Evolutionary conservation across 2,888 invertebrate genomes (phyloP), one percentile per base, ranked within the genome.

Genomic region (Hyposoter dolosus): DNA sequence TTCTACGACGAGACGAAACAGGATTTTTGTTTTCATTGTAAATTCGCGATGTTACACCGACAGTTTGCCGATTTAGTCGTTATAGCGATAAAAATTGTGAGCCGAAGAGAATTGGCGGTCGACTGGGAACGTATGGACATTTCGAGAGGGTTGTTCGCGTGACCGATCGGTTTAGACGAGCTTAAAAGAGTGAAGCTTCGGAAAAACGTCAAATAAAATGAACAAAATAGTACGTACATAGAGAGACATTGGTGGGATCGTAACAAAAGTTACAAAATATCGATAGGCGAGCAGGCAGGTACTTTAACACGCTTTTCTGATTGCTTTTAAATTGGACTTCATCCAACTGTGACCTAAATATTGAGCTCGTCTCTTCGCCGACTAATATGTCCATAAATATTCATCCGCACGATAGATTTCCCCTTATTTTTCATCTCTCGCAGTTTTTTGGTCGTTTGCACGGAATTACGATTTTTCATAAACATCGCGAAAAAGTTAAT

Each of bases 271-370:
- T 65, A 71, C 72, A 72, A 82, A 66, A 83, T 85, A 83, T 83
- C 72, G 71, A 32, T 75, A 40, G 40, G 66, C 47, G 32, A 40
- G 60, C 60, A 35, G 71, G 17, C 75, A 69, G 63, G 43, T 71
- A 75, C 66, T 85, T 81, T 76, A 71, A 65, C 72, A 83, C 85
- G 77, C 72, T 60, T 72, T 69, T 68, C 77, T 81, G 89, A 90
- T 89, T 87, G 86, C 85, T 89, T 87, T 87, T 88, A 87, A 89
- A 90, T 90, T 90, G 88, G 85, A 89, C 88, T 88, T 89, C 83
- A 89, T 89, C 89, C 87, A 80, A 75, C 80, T 45, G 82, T 79
- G 79, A 86, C 86, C 86, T 87, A 82, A 82, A 86, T 83, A 78
- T 82, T 78, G n/a, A 35, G 50, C 45, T 78, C 63, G 63, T 63